Percentiles rank a stretch among this genome's conserved stretches.
Evolutionary conservation across 2,113 vertebrate species (phyloP).

Genomic region (Dermatemys mawii): DNA sequence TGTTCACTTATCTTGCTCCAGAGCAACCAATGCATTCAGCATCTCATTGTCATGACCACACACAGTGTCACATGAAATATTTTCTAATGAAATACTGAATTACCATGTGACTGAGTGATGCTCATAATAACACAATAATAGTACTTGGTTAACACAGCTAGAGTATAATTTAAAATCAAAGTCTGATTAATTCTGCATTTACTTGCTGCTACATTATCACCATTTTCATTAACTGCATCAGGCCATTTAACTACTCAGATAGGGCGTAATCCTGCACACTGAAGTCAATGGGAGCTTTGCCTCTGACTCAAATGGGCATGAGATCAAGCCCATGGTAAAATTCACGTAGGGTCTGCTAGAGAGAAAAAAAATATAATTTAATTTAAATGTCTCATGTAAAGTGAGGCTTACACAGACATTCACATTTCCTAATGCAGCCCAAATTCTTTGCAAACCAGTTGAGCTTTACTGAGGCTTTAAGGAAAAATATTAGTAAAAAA

Average conservation of each 20-base stretch:
- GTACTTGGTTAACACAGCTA: neutral
- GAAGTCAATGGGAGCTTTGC: neutral
- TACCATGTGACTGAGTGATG: neutral
- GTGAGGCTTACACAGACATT: neutral
- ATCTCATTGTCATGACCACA: neutral
- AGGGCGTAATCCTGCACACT: neutral
- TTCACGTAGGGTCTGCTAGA: neutral
- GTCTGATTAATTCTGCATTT: conserved; percentile 11
- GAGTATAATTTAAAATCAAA: neutral
- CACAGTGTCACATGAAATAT: neutral
- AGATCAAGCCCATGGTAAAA: neutral
- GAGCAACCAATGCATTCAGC: neutral
- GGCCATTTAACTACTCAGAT: neutral
- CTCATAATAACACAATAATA: neutral
- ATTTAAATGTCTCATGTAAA: neutral
- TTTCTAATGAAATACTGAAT: neutral
- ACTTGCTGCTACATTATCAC: neutral
- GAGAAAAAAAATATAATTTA: neutral
- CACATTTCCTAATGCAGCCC: neutral
- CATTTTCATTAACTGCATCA: neutral
- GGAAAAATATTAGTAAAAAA: neutral
- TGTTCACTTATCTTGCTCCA: neutral
- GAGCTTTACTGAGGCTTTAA: neutral
- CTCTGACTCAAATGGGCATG: neutral
- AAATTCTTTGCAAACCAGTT: neutral